Evolutionary conservation across 2,797 vertebrate genomes (phyloP), one percentile per base, ranked within the genome.

Genomic region (Miichthys miiuy): DNA sequence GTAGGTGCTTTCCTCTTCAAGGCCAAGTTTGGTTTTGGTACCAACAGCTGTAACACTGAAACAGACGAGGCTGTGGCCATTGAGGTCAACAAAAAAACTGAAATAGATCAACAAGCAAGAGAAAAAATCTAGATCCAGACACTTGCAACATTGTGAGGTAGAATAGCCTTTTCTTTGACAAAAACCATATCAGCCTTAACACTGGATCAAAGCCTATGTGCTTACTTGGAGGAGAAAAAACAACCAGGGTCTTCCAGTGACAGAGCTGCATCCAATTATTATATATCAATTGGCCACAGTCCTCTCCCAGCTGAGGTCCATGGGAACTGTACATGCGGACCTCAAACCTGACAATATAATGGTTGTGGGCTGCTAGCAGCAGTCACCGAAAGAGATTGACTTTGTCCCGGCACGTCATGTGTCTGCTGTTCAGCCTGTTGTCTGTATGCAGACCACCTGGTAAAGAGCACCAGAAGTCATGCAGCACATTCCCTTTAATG

Each of bases 151-250:
- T 41, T 0, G 16, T 38, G n/a, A 61, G 41, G 41, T 47, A n/a
- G 13, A 42, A 77, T n/a, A 3, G 7, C 17, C 50, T 70, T 41
- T 70, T 42, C 46, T 50, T 62, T 41, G 16, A 62, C 34, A 67
- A 42, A 47, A 8, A 38, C 34, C 34, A 38, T 38, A 38, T 38
- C 34, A 38, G 34, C 34, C 34, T 38, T 41, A 47, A 62, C 42
- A 6, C 54, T 58, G n/a, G n/a, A 77, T 56, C 34, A 27, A 68
- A 77, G 38, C 23, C 0, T 46, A 0, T 20, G 4, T 38, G 34
- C 34, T 38, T 38, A 38, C 34, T 41, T 20, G 27, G 21, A 42
- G 16, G 69, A 61, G 34, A 20, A n/a, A 41, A 50, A 48, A 38
- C 23, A 61, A 64, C 60, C 14, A 52, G 6, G 23, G n/a, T 48